These are phyloP conservation scores for Pantherophis alleghaniensis DNA, from an alignment of 2,797 vertebrate species.

Conservation along the genomic window DNA sequence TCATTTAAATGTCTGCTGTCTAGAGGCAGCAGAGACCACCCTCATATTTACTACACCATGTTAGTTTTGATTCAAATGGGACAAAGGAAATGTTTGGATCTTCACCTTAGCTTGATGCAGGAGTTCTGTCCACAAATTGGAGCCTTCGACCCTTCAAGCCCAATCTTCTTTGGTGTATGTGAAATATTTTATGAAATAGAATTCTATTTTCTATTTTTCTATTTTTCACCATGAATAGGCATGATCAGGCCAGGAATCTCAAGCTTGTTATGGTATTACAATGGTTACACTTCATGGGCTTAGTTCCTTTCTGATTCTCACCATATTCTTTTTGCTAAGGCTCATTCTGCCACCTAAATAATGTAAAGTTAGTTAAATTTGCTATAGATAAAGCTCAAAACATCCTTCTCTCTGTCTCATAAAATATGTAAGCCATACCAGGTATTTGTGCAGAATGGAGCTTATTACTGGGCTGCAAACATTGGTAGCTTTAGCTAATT, in stretches of 20 bases:
- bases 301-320: background rate
- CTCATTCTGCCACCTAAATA: background rate
- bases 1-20: background rate
- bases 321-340: background rate
- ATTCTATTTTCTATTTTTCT: background rate
- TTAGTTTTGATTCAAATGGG: background rate
- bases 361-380: background rate
- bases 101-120: background rate
- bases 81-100: background rate
- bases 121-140: background rate
- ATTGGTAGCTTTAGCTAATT: background rate
- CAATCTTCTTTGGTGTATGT: background rate
- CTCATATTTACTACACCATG: background rate
- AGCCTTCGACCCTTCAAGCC: background rate
- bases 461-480: background rate
- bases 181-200: background rate
- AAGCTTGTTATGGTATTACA: background rate
- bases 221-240: background rate
- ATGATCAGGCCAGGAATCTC: background rate
- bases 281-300: background rate
- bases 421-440: background rate
- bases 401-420: background rate
- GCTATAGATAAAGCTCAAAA: background rate
- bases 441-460: background rate
- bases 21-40: background rate